Conservation (phyloP, 2,113 vertebrate species). For the Muntiacus muntjak region DNA sequence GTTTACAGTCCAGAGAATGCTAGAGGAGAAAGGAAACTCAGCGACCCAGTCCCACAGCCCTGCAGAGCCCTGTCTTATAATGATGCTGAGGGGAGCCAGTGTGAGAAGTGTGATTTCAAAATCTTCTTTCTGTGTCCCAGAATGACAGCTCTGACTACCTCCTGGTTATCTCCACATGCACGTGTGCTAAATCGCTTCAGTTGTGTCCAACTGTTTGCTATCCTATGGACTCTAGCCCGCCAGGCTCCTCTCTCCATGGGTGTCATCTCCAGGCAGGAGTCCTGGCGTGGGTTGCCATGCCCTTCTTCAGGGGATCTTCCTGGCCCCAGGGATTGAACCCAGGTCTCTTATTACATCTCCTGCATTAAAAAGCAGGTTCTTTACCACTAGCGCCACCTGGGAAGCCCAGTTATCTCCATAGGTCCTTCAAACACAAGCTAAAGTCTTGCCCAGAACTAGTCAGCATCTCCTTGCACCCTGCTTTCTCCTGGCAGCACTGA, state of each 20-base stretch:
- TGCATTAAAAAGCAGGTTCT: neutral
- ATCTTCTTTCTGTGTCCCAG: neutral
- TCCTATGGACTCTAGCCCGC: accelerated
- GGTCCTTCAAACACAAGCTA: neutral
- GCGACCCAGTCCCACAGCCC: neutral
- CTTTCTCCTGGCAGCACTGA: neutral
- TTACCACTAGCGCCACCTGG: neutral
- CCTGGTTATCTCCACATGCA: neutral
- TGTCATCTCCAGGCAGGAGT: neutral
- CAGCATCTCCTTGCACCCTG: accelerated
- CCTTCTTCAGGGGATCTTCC: neutral
- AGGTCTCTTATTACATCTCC: neutral
- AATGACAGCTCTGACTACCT: neutral
- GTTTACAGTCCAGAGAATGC: neutral
- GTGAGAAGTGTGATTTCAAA: neutral
- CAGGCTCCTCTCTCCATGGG: neutral
- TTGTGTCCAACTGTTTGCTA: neutral
- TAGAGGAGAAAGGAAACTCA: neutral
- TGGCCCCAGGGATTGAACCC: neutral
- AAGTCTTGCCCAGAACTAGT: neutral
- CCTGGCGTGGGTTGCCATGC: neutral
- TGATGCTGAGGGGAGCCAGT: neutral
- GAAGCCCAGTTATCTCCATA: neutral
- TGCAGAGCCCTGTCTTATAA: accelerated
- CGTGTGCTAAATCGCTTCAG: neutral